Evolutionary conservation across 1,140 invertebrate genomes (phyloP).

Genomic region (Leptinotarsa defecta): DNA sequence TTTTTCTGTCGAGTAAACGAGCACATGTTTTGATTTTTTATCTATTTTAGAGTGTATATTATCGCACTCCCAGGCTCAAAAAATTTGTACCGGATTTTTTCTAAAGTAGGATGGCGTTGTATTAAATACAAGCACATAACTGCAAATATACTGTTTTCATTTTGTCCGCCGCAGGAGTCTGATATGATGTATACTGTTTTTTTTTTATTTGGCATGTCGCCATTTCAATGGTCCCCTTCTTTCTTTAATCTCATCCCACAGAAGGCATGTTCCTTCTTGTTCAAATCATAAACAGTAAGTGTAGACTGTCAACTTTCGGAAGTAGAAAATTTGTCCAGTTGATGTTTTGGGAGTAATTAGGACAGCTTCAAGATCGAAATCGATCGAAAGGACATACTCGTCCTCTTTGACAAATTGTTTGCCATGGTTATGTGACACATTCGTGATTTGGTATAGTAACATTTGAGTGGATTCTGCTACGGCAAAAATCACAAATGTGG

Average conservation of each 20-base stretch:
- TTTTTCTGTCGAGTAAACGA: conserved; percentile 4
- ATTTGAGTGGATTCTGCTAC: too few species aligned
- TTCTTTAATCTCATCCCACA: conserved; percentile 31
- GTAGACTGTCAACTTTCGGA: conserved; percentile 55
- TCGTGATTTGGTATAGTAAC: too few species aligned
- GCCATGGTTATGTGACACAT: conserved; percentile 31
- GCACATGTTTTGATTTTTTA: background rate
- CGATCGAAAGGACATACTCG: conserved; percentile 25
- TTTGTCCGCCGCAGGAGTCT: conserved; percentile 55
- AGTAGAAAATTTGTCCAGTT: conserved; percentile 53
- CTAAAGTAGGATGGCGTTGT: background rate
- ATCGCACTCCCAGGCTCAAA: conserved; percentile 19
- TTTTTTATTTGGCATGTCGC: conserved; percentile 45
- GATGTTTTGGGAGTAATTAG: conserved; percentile 47
- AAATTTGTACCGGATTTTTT: background rate
- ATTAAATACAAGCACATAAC: conserved; percentile 24
- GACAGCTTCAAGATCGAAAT: conserved; percentile 54
- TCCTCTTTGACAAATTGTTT: conserved; percentile 42
- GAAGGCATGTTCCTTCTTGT: conserved; percentile 25
- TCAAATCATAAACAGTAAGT: conserved; percentile 54
- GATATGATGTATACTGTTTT: conserved; percentile 46
- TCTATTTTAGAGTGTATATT: conserved; percentile 17
- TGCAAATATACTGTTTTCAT: conserved; percentile 47
- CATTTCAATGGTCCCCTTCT: conserved; percentile 53
- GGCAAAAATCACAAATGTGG: too few species aligned